A percentile compares a stretch with the other conserved stretches of the same genome.
phyloP scores from a whole-genome alignment of 37 sponge, comb jelly and placozoan species.

The Cliona cf. orientalis region DNA sequence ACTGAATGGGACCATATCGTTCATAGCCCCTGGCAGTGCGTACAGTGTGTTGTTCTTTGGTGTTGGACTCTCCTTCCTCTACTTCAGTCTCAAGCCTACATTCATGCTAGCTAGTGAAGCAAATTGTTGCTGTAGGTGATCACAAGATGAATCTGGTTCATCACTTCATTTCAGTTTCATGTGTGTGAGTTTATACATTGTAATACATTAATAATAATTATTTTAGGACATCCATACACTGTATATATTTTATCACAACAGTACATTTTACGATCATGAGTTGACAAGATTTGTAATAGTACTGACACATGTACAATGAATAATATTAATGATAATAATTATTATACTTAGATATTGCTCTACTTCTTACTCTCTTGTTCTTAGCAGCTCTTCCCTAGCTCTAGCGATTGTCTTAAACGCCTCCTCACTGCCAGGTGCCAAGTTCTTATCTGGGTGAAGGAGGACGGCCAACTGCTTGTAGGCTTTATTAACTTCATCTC shows the following conservation, averaged over 20 bases:
- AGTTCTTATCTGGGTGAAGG: conserved; percentile 94
- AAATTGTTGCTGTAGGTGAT: too few relatives aligned
- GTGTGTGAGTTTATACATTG: too few relatives aligned
- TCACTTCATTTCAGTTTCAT: background rate
- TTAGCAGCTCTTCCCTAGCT: conserved; percentile 78
- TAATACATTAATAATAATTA: too few relatives aligned
- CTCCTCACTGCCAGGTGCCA: conserved; percentile 93
- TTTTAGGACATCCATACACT: too few relatives aligned
- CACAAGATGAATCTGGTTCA: too few relatives aligned
- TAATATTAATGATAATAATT: too few relatives aligned
- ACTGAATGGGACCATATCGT: background rate
- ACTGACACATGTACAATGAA: background rate
- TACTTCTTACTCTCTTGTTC: conserved; percentile 24
- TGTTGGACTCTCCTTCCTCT: background rate
- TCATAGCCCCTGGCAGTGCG: conserved; percentile 3
- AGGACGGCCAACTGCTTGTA: conserved; percentile 86
- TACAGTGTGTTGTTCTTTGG: conserved; percentile 32
- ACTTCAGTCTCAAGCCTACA: conserved; percentile 9
- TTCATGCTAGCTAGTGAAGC: too few relatives aligned
- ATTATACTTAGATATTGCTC: too few relatives aligned
- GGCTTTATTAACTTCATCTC: conserved; percentile 87
- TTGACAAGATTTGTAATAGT: background rate
- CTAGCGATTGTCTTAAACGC: conserved; percentile 85
- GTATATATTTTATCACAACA: too few relatives aligned
- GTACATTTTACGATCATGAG: too few relatives aligned